Conservation (phyloP, 2,888 invertebrate species). For the Ashinkailepas kermadecensis region DNA sequence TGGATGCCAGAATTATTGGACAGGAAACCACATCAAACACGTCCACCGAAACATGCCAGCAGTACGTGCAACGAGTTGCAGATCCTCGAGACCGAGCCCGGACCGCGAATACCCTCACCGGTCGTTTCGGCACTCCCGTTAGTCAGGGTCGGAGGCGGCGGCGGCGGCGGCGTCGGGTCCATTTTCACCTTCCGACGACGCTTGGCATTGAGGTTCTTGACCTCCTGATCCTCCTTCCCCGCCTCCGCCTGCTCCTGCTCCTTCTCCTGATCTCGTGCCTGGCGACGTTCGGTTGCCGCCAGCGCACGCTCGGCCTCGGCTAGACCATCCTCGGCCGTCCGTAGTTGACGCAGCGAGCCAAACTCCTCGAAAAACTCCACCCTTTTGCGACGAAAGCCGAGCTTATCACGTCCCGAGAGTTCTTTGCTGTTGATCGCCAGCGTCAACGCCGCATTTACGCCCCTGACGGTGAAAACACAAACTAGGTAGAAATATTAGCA, state of each 20-base stretch:
- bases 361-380: constrained; percentile 33
- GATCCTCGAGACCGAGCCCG: no score
- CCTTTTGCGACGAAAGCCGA: constrained; percentile 33
- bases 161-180: constrained; percentile 19
- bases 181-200: constrained; percentile 13
- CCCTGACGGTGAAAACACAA: constrained; percentile 16
- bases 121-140: no score
- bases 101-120: no score
- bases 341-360: constrained; percentile 23
- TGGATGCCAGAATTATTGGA: no score
- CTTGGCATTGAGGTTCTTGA: constrained; percentile 15
- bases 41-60: no score
- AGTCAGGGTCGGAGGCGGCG: background rate
- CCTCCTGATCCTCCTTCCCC: background rate
- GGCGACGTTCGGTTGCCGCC: background rate
- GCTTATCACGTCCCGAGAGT: constrained; percentile 32
- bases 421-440: constrained; percentile 37
- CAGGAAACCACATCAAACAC: no score
- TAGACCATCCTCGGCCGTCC: background rate
- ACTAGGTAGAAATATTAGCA: no score
- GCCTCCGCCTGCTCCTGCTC: background rate
- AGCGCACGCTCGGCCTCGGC: background rate
- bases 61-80: no score
- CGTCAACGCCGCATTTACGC: constrained; percentile 37
- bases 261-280: background rate